phyloP scores from a whole-genome alignment of 2,888 invertebrate genomes.

The Eutolmus rufibarbis region DNA sequence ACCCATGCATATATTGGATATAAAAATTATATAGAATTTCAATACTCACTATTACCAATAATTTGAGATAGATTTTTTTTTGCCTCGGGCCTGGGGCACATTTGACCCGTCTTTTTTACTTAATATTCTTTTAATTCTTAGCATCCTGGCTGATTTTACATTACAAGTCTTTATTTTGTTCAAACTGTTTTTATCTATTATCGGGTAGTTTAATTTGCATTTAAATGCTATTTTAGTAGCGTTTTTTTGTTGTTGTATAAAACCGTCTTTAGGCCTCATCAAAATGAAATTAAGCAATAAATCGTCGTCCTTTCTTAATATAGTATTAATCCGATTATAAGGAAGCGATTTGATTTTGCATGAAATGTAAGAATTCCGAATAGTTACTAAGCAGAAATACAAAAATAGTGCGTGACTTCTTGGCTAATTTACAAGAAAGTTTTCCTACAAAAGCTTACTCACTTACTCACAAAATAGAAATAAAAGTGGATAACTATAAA shows the following conservation, averaged over 20 bases:
- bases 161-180: no score
- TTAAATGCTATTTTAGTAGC: not conserved
- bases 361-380: not conserved
- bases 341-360: not conserved
- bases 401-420: not conserved
- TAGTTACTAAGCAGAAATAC: not conserved
- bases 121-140: no score
- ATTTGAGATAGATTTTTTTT: no score
- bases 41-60: no score
- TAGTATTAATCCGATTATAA: not conserved
- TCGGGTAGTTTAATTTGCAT: no score
- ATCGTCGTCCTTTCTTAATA: not conserved
- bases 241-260: not conserved
- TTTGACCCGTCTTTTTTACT: no score
- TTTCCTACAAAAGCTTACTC: not conserved
- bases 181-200: no score
- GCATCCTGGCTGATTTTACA: no score
- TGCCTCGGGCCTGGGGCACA: no score
- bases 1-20: no score
- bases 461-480: not conserved
- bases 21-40: no score
- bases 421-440: not conserved
- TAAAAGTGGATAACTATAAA: not conserved
- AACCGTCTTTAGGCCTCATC: not conserved
- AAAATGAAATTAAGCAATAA: not conserved